Percentiles rank a stretch among this genome's conserved stretches.
These are phyloP conservation scores for Dioctria rufipes DNA, from an alignment of 2,888 invertebrate genomes.

Conservation along the genomic window DNA sequence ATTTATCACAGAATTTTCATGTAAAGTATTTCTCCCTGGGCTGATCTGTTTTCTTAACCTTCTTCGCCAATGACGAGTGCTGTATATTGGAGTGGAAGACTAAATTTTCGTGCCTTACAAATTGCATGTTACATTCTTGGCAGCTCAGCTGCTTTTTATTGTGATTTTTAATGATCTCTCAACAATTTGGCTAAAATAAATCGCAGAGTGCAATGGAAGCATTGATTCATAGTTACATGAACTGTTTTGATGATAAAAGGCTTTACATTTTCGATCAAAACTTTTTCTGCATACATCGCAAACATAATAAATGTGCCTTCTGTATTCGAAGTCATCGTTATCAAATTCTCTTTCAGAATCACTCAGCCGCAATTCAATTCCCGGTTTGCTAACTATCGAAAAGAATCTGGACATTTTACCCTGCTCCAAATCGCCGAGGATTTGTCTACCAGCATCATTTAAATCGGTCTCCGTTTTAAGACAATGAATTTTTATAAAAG, in stretches of 20 bases:
- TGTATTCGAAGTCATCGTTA: conserved; percentile 35
- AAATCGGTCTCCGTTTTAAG: background rate
- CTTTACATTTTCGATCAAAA: conserved; percentile 66
- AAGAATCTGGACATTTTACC: conserved; percentile 62
- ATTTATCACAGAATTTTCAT: conserved; percentile 77
- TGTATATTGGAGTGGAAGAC: conserved; percentile 68
- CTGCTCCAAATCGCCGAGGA: conserved; percentile 38
- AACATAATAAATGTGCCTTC: conserved; percentile 58
- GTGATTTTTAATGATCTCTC: conserved; percentile 72
- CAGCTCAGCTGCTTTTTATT: conserved; percentile 68
- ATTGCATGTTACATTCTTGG: conserved; percentile 66
- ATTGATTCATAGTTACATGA: conserved; percentile 71
- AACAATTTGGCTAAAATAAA: conserved; percentile 74
- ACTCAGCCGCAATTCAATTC: conserved; percentile 66
- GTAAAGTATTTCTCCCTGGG: conserved; percentile 71
- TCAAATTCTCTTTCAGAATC: conserved; percentile 70
- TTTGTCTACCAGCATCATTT: background rate
- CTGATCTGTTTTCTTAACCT: conserved; percentile 62
- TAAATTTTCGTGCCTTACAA: conserved; percentile 69
- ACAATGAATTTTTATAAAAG: background rate
- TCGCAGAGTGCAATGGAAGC: conserved; percentile 73
- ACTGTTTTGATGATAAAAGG: conserved; percentile 61
- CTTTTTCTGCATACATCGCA: conserved; percentile 66
- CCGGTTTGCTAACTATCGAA: conserved; percentile 64
- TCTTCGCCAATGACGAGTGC: conserved; percentile 44